These are phyloP conservation scores for Sepiola atlantica DNA, from an alignment of 2,888 invertebrate species.

Conservation along the genomic window DNA sequence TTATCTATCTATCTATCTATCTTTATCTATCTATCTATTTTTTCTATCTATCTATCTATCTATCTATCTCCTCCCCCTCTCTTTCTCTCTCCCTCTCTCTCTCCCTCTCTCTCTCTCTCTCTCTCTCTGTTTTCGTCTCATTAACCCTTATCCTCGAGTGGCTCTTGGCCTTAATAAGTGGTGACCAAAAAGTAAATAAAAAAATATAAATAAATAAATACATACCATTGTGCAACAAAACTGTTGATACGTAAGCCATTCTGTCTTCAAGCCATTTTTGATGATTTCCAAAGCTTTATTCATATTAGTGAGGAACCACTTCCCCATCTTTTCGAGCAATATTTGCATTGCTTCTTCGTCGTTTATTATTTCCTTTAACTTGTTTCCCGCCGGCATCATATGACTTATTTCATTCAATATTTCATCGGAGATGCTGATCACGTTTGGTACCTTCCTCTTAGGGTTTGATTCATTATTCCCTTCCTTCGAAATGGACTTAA, in stretches of 20 bases:
- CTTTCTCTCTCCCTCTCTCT: too few species aligned
- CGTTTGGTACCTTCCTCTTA: not conserved
- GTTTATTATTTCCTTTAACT: not conserved
- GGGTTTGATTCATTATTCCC: not conserved
- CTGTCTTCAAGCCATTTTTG: not conserved
- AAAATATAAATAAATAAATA: not conserved
- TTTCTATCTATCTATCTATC: too few species aligned
- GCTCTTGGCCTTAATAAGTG: too few species aligned
- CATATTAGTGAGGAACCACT: not conserved
- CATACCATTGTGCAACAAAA: not conserved
- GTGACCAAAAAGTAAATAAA: too few species aligned
- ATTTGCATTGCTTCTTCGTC: not conserved
- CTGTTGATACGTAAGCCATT: not conserved
- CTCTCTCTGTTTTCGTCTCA: too few species aligned
- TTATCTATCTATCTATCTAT: too few species aligned
- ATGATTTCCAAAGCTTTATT: not conserved
- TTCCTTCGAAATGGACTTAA: not conserved
- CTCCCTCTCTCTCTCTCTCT: too few species aligned
- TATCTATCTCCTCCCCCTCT: too few species aligned
- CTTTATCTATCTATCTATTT: too few species aligned
- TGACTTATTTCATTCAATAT: not conserved
- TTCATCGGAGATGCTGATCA: not conserved
- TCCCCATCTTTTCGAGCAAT: not conserved
- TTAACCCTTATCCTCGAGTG: too few species aligned
- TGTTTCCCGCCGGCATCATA: rapidly evolving